Evolutionary conservation across 37 sponge, comb jelly and placozoan genomes (phyloP).

Genomic region (Bolinopsis microptera): DNA sequence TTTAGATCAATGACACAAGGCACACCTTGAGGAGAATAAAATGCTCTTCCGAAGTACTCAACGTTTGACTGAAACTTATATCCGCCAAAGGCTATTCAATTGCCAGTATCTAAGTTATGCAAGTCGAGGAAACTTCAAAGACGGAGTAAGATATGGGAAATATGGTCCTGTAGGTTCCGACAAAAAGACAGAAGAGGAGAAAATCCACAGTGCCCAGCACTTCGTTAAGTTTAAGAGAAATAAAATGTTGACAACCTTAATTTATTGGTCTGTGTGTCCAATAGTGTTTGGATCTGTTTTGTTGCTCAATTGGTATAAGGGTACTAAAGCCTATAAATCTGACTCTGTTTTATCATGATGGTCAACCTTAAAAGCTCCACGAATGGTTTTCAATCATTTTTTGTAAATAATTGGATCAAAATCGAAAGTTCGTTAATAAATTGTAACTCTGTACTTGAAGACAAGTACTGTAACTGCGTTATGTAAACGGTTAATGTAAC

Average conservation of each 20-base stretch:
- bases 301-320: not conserved
- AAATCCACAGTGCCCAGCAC: not conserved
- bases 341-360: not conserved
- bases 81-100: not conserved
- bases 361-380: too few species aligned
- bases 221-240: not conserved
- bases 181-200: conserved; percentile 41
- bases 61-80: not conserved
- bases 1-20: too few species aligned
- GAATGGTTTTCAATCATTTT: too few species aligned
- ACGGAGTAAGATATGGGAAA: conserved; percentile 55
- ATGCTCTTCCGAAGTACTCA: not conserved
- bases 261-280: not conserved
- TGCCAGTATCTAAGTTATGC: conserved; percentile 4
- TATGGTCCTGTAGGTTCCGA: conserved; percentile 63
- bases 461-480: too few species aligned
- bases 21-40: too few species aligned
- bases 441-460: too few species aligned
- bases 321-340: not conserved
- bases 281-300: not conserved
- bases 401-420: too few species aligned
- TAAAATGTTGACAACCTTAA: not conserved
- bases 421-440: too few species aligned
- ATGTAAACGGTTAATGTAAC: too few species aligned
- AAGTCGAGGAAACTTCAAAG: conserved; percentile 45